These are phyloP conservation scores for Ptychobarbus kaznakovi DNA, from an alignment of 2,797 vertebrate species.

Conservation along the genomic window DNA sequence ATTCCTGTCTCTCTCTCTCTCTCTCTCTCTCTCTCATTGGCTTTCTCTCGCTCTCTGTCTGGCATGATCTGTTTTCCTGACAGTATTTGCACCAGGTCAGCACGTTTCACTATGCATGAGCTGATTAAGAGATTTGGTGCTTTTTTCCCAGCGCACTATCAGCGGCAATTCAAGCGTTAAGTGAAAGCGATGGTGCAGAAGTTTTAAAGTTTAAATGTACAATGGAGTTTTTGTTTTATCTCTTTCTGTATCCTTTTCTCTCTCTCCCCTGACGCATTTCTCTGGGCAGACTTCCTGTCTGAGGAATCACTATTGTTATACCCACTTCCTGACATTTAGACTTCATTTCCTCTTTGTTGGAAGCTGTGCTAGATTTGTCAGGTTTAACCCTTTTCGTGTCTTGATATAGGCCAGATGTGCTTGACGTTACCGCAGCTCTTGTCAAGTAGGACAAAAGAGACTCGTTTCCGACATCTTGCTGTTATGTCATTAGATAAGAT, in stretches of 20 bases:
- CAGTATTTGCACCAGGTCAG: neutral
- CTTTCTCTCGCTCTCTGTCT: slow-evolving; percentile 8
- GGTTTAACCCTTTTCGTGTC: slow-evolving; percentile 20
- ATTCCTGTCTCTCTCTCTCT: slow-evolving; percentile 36
- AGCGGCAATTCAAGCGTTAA: neutral
- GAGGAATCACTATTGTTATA: slow-evolving; percentile 70
- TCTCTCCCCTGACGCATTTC: slow-evolving; percentile 48
- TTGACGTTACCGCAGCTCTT: neutral
- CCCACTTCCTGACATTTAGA: slow-evolving; percentile 67
- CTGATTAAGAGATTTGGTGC: slow-evolving; percentile 26
- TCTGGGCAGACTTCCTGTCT: slow-evolving; percentile 69
- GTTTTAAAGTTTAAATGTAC: slow-evolving; percentile 11
- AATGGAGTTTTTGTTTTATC: neutral
- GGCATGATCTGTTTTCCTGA: slow-evolving; percentile 17
- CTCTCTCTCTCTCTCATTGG: neutral
- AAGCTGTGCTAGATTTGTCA: slow-evolving; percentile 18
- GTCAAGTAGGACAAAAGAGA: slow-evolving; percentile 11
- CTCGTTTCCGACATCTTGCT: slow-evolving; percentile 13
- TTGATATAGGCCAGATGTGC: neutral
- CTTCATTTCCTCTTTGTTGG: slow-evolving; percentile 47
- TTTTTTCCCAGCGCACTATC: neutral
- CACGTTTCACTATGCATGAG: neutral
- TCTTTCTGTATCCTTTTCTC: slow-evolving; percentile 29
- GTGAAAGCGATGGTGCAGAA: neutral
- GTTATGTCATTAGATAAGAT: slow-evolving; percentile 22